A percentile compares a stretch with the other conserved stretches of the same genome.
phyloP scores from a whole-genome alignment of 1,140 invertebrate genomes.

The Drosophila pandora region DNA sequence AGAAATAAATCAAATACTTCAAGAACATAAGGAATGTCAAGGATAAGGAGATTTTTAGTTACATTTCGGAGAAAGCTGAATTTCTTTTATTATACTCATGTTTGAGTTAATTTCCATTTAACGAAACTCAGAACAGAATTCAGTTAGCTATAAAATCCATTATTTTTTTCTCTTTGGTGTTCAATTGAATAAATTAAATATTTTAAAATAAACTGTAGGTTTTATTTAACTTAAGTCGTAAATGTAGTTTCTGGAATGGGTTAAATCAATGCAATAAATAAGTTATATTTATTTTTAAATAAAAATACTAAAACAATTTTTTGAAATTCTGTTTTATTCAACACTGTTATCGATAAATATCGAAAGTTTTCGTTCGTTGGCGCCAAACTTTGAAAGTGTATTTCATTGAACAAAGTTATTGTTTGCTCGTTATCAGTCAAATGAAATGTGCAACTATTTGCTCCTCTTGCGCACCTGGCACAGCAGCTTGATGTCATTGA shows the following conservation, averaged over 20 bases:
- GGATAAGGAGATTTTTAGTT: too few relatives aligned
- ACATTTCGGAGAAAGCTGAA: too few relatives aligned
- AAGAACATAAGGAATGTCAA: background rate
- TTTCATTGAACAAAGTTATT: background rate
- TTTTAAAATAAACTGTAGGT: background rate
- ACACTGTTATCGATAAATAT: background rate
- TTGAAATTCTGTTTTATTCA: background rate
- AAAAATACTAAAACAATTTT: background rate
- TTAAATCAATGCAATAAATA: background rate
- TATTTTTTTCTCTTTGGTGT: background rate
- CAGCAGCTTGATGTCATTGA: slow-evolving; percentile 62
- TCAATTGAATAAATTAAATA: background rate
- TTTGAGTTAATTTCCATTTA: background rate
- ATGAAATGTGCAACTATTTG: slow-evolving; percentile 29
- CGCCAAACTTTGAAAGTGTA: background rate
- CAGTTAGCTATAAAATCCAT: background rate
- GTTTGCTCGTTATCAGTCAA: slow-evolving; percentile 6
- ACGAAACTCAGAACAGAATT: background rate
- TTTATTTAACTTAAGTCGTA: background rate
- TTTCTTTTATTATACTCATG: background rate
- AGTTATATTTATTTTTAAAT: background rate
- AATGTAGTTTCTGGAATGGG: background rate
- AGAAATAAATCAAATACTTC: slow-evolving; percentile 16
- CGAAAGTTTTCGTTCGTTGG: background rate
- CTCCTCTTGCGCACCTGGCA: slow-evolving; percentile 55